Conservation (phyloP, 2,797 vertebrate genomes). For the Lates japonicus region DNA sequence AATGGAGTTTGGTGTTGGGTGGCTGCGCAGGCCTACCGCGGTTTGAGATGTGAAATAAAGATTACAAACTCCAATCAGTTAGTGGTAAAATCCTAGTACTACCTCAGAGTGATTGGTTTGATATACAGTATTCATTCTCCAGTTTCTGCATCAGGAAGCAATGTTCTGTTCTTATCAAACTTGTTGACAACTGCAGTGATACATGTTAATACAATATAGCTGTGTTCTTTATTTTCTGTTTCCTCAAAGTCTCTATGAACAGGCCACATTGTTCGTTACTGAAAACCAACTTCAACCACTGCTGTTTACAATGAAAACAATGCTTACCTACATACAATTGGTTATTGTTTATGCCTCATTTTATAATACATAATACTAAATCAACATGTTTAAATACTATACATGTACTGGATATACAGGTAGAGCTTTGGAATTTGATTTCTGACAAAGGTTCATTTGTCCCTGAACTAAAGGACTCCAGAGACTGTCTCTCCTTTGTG, state of each 20-base stretch:
- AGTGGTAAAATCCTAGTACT: constrained; percentile 9
- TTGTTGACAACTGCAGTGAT: constrained; percentile 39
- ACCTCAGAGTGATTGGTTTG: constrained; percentile 37
- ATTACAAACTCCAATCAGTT: constrained; percentile 50
- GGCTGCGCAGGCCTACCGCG: constrained; percentile 20
- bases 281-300: constrained; percentile 9
- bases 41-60: constrained; percentile 49
- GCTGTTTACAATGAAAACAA: constrained; percentile 14
- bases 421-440: background rate
- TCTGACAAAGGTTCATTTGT: background rate
- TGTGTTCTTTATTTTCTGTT: constrained; percentile 1
- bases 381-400: background rate
- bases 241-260: constrained; percentile 4
- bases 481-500: constrained; percentile 17
- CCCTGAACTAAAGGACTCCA: constrained; percentile 8
- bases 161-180: constrained; percentile 27
- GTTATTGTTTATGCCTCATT: background rate
- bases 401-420: background rate
- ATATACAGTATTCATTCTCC: constrained; percentile 29
- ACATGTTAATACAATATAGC: constrained; percentile 25
- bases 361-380: background rate
- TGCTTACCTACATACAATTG: background rate
- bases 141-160: constrained; percentile 29
- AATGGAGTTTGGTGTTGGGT: constrained; percentile 40
- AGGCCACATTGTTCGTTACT: constrained; percentile 16